Conservation (phyloP, 2,113 vertebrate genomes). For the Sylvietta virens region DNA sequence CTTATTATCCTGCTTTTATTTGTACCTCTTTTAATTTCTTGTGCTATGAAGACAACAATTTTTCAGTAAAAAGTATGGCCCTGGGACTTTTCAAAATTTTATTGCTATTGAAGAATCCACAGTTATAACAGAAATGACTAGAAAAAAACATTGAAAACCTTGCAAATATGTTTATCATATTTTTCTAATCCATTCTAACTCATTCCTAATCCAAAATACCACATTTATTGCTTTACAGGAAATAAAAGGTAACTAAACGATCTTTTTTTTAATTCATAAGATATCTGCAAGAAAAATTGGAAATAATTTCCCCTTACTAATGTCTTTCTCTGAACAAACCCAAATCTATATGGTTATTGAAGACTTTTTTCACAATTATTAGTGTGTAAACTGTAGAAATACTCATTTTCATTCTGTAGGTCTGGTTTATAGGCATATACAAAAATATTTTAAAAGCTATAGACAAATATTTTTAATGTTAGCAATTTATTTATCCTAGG, state of each 20-base stretch:
- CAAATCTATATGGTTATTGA: background rate
- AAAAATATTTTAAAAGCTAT: background rate
- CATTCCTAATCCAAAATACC: background rate
- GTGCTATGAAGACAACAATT: background rate
- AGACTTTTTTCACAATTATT: background rate
- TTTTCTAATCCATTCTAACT: background rate
- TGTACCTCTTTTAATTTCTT: background rate
- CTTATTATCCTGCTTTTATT: background rate
- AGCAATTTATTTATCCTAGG: background rate
- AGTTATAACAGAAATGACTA: background rate
- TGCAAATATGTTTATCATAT: background rate
- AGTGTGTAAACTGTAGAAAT: background rate
- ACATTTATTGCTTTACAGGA: background rate
- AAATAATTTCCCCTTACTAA: background rate
- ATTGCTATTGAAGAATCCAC: background rate
- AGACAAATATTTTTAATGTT: background rate
- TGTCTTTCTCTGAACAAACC: background rate
- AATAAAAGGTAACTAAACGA: background rate
- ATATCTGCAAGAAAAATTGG: background rate
- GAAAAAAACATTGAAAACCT: background rate
- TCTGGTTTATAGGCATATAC: background rate
- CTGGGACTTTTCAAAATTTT: background rate
- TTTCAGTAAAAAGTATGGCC: background rate
- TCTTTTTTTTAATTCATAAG: background rate
- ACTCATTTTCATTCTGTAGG: background rate